A percentile compares a stretch with the other conserved stretches of the same genome.
Evolutionary conservation across 2,113 vertebrate species (phyloP).

Genomic region (zebrafish (Danio rerio)): GRCz12tu NC_133199.1:30647001-30647500

Average conservation of each 20-base stretch:
- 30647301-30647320: neutral
- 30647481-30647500: neutral
- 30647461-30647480: neutral
- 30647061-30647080: no score
- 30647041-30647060: neutral
- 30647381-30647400: no score
- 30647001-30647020: slow-evolving; percentile 15
- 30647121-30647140: slow-evolving; percentile 37
- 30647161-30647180: neutral
- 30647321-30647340: neutral
- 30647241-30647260: neutral
- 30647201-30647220: neutral
- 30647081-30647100: slow-evolving; percentile 2
- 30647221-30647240: neutral
- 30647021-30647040: neutral
- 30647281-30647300: neutral
- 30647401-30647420: no score
- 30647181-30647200: neutral
- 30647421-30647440: neutral
- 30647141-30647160: neutral
- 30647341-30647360: neutral
- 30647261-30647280: neutral
- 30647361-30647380: neutral
- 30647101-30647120: slow-evolving; percentile 24
- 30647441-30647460: neutral